These are phyloP conservation scores for Holothuria scabra DNA, from an alignment of 53 echinoderm and acorn worm genomes.

Conservation along the genomic window DNA sequence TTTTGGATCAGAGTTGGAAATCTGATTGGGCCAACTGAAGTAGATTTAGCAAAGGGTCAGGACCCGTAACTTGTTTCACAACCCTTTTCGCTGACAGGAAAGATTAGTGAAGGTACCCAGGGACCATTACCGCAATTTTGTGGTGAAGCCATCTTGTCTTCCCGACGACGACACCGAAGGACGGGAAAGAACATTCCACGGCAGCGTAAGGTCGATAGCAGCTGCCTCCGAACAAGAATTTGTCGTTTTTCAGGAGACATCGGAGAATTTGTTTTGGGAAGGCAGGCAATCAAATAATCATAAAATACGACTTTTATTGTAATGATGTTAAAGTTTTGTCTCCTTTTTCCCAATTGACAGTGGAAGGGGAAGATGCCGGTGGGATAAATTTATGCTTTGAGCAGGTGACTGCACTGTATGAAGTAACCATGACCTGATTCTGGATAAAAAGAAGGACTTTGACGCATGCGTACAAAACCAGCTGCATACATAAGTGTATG, in stretches of 20 bases:
- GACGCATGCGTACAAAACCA: too few relatives aligned
- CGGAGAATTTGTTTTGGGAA: constrained; percentile 47
- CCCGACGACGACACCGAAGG: constrained; percentile 3
- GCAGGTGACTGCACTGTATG: constrained; percentile 37
- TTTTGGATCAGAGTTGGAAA: not conserved
- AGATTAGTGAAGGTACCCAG: constrained; percentile 26
- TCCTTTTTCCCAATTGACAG: not conserved
- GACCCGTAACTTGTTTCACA: constrained; percentile 46
- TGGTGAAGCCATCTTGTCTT: constrained; percentile 36
- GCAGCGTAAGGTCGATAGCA: constrained; percentile 20
- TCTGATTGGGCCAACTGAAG: not conserved
- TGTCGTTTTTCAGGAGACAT: constrained; percentile 45
- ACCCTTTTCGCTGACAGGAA: constrained; percentile 19
- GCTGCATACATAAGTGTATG: too few relatives aligned
- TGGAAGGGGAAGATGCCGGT: constrained; percentile 6
- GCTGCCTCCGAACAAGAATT: constrained; percentile 34
- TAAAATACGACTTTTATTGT: constrained; percentile 34
- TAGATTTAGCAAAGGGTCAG: constrained; percentile 40
- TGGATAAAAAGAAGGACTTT: not conserved
- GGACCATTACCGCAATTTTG: constrained; percentile 44
- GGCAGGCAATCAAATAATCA: constrained; percentile 45
- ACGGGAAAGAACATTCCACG: too few relatives aligned
- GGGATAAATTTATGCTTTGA: not conserved
- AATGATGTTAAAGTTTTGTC: constrained; percentile 23
- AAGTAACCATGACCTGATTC: constrained; percentile 18